phyloP scores from a whole-genome alignment of 2,888 invertebrate genomes.

The Drosophila birchii region DNA sequence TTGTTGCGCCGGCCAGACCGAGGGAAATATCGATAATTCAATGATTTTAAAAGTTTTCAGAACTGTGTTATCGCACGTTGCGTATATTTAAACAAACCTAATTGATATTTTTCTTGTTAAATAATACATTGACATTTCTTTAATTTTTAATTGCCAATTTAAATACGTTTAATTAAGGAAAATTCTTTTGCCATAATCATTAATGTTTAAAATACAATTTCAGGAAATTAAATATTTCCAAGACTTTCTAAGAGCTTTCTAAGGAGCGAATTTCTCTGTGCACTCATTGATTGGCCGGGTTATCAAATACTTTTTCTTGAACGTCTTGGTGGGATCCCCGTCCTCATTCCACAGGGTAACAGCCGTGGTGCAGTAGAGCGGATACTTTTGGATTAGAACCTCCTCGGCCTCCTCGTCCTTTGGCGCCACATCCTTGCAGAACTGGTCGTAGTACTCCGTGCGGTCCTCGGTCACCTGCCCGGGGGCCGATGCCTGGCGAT shows the following conservation, averaged over 20 bases:
- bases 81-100: no score
- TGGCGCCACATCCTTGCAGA: slow-evolving; percentile 67
- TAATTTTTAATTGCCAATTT: no score
- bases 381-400: slow-evolving; percentile 74
- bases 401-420: slow-evolving; percentile 69
- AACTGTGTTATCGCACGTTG: no score
- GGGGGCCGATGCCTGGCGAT: slow-evolving; percentile 60
- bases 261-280: slow-evolving; percentile 79
- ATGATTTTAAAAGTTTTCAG: no score
- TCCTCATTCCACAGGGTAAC: slow-evolving; percentile 82
- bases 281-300: slow-evolving; percentile 76
- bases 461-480: slow-evolving; percentile 49
- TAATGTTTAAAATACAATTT: no score
- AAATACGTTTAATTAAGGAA: no score
- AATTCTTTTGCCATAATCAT: no score
- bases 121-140: no score
- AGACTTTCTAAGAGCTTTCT: neutral
- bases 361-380: slow-evolving; percentile 79
- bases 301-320: slow-evolving; percentile 71
- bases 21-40: no score
- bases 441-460: slow-evolving; percentile 82
- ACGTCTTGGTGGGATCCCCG: slow-evolving; percentile 78
- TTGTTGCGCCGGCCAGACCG: no score
- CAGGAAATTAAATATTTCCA: neutral
- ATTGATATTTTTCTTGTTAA: no score